Conservation (phyloP, 2,888 invertebrate genomes). For the Cecidostiba fungosa region DNA sequence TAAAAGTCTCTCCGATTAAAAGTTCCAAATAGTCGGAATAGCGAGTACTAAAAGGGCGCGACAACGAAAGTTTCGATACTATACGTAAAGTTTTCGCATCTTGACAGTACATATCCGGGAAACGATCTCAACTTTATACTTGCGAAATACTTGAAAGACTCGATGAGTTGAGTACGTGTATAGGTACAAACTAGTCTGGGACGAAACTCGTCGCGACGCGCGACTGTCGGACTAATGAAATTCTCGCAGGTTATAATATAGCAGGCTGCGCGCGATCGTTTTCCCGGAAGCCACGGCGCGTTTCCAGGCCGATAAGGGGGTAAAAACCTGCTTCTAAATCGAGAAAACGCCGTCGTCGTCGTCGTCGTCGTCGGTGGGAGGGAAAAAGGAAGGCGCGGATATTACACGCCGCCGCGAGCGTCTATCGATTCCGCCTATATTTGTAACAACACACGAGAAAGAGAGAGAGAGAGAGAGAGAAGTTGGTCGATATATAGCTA, state of each 20-base stretch:
- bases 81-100: not conserved
- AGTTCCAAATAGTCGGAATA: not conserved
- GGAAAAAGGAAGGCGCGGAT: constrained; percentile 27
- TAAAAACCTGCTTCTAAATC: constrained; percentile 24
- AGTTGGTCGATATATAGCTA: constrained; percentile 44
- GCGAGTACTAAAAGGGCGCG: not conserved
- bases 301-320: not conserved
- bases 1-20: not conserved
- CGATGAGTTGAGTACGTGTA: not conserved
- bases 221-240: not conserved
- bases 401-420: constrained; percentile 37
- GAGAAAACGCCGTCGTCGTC: not conserved
- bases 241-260: not conserved
- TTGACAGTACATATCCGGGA: too few species aligned
- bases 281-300: not conserved
- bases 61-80: not conserved
- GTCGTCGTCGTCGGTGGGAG: too few species aligned
- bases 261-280: not conserved
- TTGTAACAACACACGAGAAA: constrained; percentile 41
- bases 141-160: not conserved
- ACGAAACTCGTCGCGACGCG: not conserved
- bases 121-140: not conserved
- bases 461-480: not conserved
- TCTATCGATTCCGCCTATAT: constrained; percentile 60
- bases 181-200: not conserved